Base-by-base conservation (phyloP, 2,113 vertebrate genomes). In the Semnornis frantzii region DNA sequence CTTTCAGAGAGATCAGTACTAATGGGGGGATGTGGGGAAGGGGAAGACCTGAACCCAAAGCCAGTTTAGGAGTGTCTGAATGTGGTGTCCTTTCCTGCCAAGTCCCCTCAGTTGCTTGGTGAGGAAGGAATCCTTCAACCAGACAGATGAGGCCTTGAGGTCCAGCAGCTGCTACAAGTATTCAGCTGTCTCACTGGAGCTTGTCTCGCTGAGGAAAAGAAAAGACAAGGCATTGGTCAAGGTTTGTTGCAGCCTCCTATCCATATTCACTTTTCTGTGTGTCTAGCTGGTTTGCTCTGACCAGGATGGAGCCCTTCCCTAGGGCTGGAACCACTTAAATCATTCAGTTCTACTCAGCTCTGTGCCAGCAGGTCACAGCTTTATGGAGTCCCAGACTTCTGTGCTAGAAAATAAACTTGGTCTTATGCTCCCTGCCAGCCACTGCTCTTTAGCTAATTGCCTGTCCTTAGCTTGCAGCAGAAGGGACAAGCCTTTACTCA, bases 111-210 rank as follows among this genome's bases (percentile, higher is more conserved):
- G 93, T 91, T 97, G 69, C 84, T 95, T 60, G 19, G 91, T 94
- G 80, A 89, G 96, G 94, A 89, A 59, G 83, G 94, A 94, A 89
- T 94, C 69, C 92, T 95, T 89, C 95, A 95, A 21, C 89, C 93
- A 96, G 96, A 94, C 60, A 52, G 86, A 88, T 30, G 82, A 96
- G 91, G 97, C 96, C 96, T 93, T 95, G 97, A 96, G 96, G 92
- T 94, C 90, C 88, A 94, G 96, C 90, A 77, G 12, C 66, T 97
- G 96, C 97, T 98, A 98, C 96, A 98, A 98, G 93, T 97, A 97
- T 91, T 98, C 97, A 89, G 97, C 75, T 95, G 97, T 97, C 80
- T 97, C 97, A 90, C 97, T 98, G 95, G 98, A 96, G 73, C 91
- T 96, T 93, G 94, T 96, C 74, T 98, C 96, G 85, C 98, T 98